A percentile compares a stretch with the other conserved stretches of the same genome.
Evolutionary conservation across 2,797 vertebrate species (phyloP).

Genomic region (Taeniopygia guttata): DNA sequence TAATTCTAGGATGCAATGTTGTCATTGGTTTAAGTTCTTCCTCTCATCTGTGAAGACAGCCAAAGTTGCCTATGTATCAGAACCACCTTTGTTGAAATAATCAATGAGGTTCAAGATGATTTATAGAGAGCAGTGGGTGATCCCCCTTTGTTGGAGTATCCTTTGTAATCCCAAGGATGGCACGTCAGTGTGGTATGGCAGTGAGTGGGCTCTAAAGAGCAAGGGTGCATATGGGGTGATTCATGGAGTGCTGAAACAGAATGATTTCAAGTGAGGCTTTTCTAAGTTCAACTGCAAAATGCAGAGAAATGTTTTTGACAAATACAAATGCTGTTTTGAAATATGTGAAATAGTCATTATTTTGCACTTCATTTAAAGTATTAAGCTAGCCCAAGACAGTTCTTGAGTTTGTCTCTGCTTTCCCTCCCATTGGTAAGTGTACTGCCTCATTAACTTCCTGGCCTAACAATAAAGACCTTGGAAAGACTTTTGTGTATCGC

Average conservation of each 20-base stretch:
- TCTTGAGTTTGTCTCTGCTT: not conserved
- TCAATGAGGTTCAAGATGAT: slow-evolving; percentile 41
- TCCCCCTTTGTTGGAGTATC: slow-evolving; percentile 3
- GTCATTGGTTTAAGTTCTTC: not conserved
- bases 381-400: slow-evolving; percentile 28
- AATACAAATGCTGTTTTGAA: not conserved
- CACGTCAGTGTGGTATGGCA: slow-evolving; percentile 1
- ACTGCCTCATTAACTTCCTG: slow-evolving; percentile 66
- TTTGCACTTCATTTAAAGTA: slow-evolving; percentile 4
- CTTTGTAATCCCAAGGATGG: slow-evolving; percentile 28
- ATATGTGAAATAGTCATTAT: not conserved
- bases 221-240: not conserved
- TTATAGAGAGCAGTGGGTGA: slow-evolving; percentile 55
- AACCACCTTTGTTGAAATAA: slow-evolving; percentile 36
- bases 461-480: slow-evolving; percentile 68
- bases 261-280: not conserved
- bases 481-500: slow-evolving; percentile 77
- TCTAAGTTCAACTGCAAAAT: not conserved
- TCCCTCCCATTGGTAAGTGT: slow-evolving; percentile 61
- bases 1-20: not conserved
- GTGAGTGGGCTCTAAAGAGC: slow-evolving; percentile 37
- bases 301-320: not conserved
- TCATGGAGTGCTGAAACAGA: not conserved
- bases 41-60: not conserved
- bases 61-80: not conserved